Base-by-base conservation (phyloP, 2,888 invertebrate species). In the Lymantria monacha region DNA sequence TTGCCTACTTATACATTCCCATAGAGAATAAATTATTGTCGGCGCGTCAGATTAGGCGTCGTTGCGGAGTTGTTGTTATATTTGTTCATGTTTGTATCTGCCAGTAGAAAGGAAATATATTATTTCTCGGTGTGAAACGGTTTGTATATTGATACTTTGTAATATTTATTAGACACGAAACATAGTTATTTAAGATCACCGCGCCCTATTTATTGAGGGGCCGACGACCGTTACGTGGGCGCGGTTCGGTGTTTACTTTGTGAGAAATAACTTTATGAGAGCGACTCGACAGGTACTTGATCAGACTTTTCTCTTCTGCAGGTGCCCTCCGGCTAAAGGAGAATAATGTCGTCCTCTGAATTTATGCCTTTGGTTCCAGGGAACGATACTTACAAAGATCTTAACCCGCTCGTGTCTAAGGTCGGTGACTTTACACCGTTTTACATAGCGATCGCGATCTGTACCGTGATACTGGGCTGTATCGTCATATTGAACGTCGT, bases 361-460 rank as follows among this genome's bases (percentile, higher is more conserved):
- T 61, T 72, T 73, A 80, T 81, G 72, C 59, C 76, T 83, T 86
- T 79, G 81, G 87, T 89, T 86, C 73, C 87, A 84, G 87, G 78
- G 58, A 86, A 88, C 72, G 85, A 76, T 53, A 87, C 87, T 10
- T 87, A 84, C 70, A 81, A 76, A 71, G 59, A 77, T 48, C 70
- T 85, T 71, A 86, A 85, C 63, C 86, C 84, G 9, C 56, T 84
- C 44, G 48, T 81, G 22, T 81, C 84, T 12, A 74, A 72, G 66
- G 74, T 87, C 38, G 95, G 96, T 55, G 95, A 97, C 83, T 97
- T 95, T 76, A 95, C 95, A n/a, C 93, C 95, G 42, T 97, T 97
- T 88, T 97, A 97, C 91, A 94, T 96, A 66, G 93, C 94, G 13
- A 95, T 97, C 59, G 94, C 95, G 30, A 93, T 97, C 78, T 95